Base-by-base conservation (phyloP, 2,113 vertebrate species). In the Hemiscyllium ocellatum region DNA sequence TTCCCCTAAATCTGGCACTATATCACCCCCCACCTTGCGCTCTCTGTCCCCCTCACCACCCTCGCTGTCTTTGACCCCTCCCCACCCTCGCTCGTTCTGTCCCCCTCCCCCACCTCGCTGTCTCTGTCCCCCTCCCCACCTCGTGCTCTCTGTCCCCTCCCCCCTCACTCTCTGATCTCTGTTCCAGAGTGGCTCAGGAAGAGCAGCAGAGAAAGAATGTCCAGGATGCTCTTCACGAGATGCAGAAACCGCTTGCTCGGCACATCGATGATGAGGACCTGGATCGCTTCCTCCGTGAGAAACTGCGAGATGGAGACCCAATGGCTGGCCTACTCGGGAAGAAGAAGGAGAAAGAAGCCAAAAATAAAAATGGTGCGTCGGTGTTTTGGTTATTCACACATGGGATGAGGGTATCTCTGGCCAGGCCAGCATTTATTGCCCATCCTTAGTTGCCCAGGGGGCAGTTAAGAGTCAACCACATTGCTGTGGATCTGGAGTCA, bases 281-380 rank as follows among this genome's bases (percentile, higher is more conserved):
- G 95, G 99, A 99, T 95, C 97, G 97, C 22, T 98, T 99, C 98
- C 97, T 99, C 97, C 97, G 99, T 95, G 99, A 99, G 3, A 98
- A 98, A 86, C 98, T 99, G 96, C 98, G 99, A 61, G 99, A 99
- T 0, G 99, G 99, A 0, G 99, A 99, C 97, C 99, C 99, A 0
- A 99, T 99, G 99, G 98, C 98, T 2, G 98, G 97, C 3, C 98
- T 99, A 96, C 98, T 99, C 78, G 98, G 98, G 95, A 98, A 98
- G 66, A 99, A 98, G 94, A 99, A 98, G 96, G 98, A 98, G 19
- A 98, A 98, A 95, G 98, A 97, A 95, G 96, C 29, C 96, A 97
- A 97, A 4, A 98, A 98, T n/a, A 97, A 97, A 95, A 98, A 98
- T 97, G 98, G 98, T 97, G 95, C 52, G 68, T 70, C 10, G 56